A percentile compares a stretch with the other conserved stretches of the same genome.
Conservation (phyloP, 2,888 invertebrate species). For the Trachelus tabidus region DNA sequence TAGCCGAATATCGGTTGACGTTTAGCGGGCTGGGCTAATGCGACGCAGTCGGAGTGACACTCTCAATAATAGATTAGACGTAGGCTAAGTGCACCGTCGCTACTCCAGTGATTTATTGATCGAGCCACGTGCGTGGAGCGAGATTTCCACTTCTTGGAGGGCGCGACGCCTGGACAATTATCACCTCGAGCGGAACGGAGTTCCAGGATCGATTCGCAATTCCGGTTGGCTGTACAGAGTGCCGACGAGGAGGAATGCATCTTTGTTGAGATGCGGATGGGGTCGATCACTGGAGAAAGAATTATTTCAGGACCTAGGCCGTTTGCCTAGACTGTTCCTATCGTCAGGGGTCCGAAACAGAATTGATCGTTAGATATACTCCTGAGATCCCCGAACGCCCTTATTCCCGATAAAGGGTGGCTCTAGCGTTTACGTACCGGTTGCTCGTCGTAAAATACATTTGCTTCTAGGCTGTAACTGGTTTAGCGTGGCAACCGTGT, state of each 20-base stretch:
- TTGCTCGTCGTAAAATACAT: conserved; percentile 15
- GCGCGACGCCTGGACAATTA: background rate
- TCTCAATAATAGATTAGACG: conserved; percentile 63
- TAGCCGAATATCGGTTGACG: conserved; percentile 22
- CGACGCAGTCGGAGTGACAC: conserved; percentile 49
- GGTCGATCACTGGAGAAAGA: background rate
- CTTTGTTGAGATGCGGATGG: background rate
- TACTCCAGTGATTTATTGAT: conserved; percentile 54
- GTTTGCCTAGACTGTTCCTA: no score
- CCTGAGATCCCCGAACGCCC: background rate
- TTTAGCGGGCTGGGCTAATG: conserved; percentile 49
- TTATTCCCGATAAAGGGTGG: background rate
- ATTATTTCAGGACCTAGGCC: no score
- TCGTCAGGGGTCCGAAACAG: no score
- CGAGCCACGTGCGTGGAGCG: conserved; percentile 50
- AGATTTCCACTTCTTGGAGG: conserved; percentile 48
- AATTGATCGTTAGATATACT: no score
- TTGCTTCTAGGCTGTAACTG: conserved; percentile 45
- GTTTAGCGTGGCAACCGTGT: conserved; percentile 55
- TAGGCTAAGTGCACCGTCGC: conserved; percentile 56
- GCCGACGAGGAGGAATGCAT: background rate
- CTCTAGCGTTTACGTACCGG: background rate
- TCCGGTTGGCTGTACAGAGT: background rate
- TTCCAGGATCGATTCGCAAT: no score
- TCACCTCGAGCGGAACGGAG: no score